Conservation (phyloP, 1,140 invertebrate genomes). For the Sminthurinus signatus region DNA sequence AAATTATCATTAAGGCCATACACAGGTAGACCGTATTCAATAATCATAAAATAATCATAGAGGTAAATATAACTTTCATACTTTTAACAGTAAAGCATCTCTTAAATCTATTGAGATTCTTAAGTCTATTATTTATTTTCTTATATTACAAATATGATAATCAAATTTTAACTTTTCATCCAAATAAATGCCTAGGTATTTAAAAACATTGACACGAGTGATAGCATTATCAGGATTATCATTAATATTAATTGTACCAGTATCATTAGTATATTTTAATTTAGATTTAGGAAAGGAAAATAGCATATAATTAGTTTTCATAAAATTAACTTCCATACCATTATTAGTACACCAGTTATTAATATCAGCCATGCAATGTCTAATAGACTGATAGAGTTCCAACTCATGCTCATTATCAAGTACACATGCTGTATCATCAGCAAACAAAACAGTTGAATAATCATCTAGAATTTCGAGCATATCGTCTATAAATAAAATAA, state of each 20-base stretch:
- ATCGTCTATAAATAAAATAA: too few relatives aligned
- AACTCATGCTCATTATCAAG: too few relatives aligned
- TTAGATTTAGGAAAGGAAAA: neutral
- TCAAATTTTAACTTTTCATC: neutral
- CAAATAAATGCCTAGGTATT: neutral
- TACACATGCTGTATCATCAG: too few relatives aligned
- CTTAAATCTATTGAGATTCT: neutral
- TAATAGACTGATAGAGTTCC: too few relatives aligned
- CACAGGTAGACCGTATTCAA: conserved; percentile 1
- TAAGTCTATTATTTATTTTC: neutral
- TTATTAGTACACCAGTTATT: neutral
- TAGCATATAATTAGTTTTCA: neutral
- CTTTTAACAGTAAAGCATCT: neutral
- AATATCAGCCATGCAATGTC: neutral
- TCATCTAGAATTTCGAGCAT: too few relatives aligned
- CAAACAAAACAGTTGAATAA: too few relatives aligned
- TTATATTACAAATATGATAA: neutral
- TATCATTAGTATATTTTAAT: neutral
- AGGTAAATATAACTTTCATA: neutral
- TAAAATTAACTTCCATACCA: neutral
- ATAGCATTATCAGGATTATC: neutral
- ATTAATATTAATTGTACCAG: neutral
- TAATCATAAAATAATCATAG: neutral
- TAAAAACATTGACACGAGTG: neutral
- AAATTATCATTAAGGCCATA: neutral